A percentile compares a stretch with the other conserved stretches of the same genome.
Conservation (phyloP, 1,140 invertebrate species). For the Spodoptera frugiperda region DNA sequence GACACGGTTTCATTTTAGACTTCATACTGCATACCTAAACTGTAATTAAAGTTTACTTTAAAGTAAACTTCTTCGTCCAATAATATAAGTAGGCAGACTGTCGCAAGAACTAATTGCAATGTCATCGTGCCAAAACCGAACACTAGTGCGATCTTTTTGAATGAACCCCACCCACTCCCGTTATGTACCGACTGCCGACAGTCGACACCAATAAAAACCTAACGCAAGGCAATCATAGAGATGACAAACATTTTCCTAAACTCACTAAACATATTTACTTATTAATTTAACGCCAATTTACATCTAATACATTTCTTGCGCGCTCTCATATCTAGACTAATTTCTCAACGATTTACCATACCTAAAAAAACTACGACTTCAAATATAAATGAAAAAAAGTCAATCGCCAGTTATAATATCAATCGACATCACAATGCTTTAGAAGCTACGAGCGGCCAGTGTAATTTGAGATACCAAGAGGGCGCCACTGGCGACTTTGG, state of each 20-base stretch:
- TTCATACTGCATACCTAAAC: too few relatives aligned
- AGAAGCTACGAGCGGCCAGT: background rate
- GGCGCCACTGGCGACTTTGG: slow-evolving; percentile 3
- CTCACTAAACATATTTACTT: slow-evolving; percentile 21
- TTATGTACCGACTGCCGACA: too few relatives aligned
- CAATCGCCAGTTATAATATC: slow-evolving; percentile 33
- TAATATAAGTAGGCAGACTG: too few relatives aligned
- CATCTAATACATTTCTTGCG: slow-evolving; percentile 36
- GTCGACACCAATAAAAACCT: too few relatives aligned
- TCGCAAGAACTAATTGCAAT: too few relatives aligned
- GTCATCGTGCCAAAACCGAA: too few relatives aligned
- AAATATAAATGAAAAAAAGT: slow-evolving; percentile 39
- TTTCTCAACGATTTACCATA: slow-evolving; percentile 27
- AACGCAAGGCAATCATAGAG: too few relatives aligned
- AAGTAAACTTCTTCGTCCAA: too few relatives aligned
- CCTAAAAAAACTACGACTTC: slow-evolving; percentile 31
- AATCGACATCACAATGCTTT: slow-evolving; percentile 20
- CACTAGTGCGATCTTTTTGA: too few relatives aligned
- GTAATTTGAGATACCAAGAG: background rate
- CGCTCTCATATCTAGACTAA: slow-evolving; percentile 35
- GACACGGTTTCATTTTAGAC: too few relatives aligned
- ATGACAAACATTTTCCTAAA: background rate
- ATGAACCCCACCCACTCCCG: too few relatives aligned
- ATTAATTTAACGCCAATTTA: slow-evolving; percentile 40
- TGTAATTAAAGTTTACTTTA: too few relatives aligned